phyloP scores from a whole-genome alignment of 2,888 invertebrate species.

The Papilio gigon region DNA sequence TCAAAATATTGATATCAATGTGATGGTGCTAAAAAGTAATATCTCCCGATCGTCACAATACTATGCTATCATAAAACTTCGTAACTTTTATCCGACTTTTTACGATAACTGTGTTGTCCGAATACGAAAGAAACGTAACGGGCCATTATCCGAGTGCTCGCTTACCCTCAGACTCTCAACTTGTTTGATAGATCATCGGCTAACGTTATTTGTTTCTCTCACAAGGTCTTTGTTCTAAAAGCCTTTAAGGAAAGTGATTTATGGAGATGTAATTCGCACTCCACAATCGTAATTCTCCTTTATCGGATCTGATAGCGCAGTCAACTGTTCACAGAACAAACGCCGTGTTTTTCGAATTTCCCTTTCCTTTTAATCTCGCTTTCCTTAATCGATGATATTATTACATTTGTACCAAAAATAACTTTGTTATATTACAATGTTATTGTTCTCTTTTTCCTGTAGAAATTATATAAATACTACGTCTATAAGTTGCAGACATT shows the following conservation, averaged over 20 bases:
- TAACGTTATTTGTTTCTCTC: constrained; percentile 49
- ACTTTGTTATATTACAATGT: constrained; percentile 43
- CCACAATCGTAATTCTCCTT: constrained; percentile 40
- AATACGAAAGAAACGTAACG: constrained; percentile 33
- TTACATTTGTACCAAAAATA: constrained; percentile 42
- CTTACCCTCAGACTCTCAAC: constrained; percentile 44
- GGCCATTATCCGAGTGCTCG: constrained; percentile 34
- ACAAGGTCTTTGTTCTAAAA: constrained; percentile 48
- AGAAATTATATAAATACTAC: neutral
- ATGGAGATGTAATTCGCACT: constrained; percentile 45
- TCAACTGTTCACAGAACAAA: constrained; percentile 35
- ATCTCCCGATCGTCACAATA: constrained; percentile 10
- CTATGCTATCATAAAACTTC: constrained; percentile 27
- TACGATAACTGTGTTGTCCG: constrained; percentile 35
- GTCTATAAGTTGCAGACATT: neutral
- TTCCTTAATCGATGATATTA: constrained; percentile 29
- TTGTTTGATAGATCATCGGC: constrained; percentile 51
- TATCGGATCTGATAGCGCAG: constrained; percentile 40
- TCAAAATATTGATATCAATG: neutral
- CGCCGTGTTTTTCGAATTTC: constrained; percentile 37
- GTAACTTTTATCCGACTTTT: constrained; percentile 36
- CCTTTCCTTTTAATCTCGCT: constrained; percentile 26
- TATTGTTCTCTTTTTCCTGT: constrained; percentile 43
- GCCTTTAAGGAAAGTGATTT: constrained; percentile 48
- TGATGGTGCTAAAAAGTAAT: neutral